These are phyloP conservation scores for Halictus quadricinctus DNA, from an alignment of 2,888 invertebrate species.

Conservation along the genomic window DNA sequence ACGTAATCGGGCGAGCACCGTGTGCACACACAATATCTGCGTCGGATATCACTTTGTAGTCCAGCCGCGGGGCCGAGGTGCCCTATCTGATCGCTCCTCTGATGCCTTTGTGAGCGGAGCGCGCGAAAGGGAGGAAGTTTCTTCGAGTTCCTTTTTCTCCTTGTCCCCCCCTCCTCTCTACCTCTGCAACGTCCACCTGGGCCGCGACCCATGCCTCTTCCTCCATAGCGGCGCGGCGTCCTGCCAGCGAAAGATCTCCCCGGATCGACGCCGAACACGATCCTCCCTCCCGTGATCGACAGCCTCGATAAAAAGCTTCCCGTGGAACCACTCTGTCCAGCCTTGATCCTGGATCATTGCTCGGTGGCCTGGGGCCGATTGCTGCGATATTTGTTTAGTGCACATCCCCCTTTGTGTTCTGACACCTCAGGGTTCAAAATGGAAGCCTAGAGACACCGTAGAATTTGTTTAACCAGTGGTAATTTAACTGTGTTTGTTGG, in stretches of 20 bases:
- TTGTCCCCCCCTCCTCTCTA: not conserved
- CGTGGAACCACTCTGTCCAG: conserved; percentile 43
- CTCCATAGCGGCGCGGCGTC: conserved; percentile 1
- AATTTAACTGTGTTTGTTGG: too few relatives aligned
- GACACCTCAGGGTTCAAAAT: not conserved
- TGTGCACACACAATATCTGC: conserved; percentile 75
- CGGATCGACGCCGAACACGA: conserved; percentile 62
- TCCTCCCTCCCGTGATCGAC: conserved; percentile 54
- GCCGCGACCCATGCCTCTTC: conserved; percentile 7
- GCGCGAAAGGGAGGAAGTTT: conserved; percentile 63
- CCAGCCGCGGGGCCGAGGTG: conserved; percentile 74
- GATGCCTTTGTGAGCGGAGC: conserved; percentile 70
- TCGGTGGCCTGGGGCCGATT: not conserved
- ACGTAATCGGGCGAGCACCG: conserved; percentile 78
- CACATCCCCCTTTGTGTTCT: not conserved
- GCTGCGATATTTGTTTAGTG: not conserved
- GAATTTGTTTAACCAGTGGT: not conserved
- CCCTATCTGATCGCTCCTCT: conserved; percentile 76
- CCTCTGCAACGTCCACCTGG: not conserved
- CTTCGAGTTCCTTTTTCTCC: conserved; percentile 56
- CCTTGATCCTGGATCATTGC: conserved; percentile 22
- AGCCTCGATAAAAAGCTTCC: conserved; percentile 48
- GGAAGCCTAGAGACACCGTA: not conserved
- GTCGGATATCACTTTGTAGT: conserved; percentile 81
- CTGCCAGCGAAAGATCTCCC: conserved; percentile 33